Evolutionary conservation across 2,888 invertebrate species (phyloP).

Genomic region (Eupelmus urozonus): DNA sequence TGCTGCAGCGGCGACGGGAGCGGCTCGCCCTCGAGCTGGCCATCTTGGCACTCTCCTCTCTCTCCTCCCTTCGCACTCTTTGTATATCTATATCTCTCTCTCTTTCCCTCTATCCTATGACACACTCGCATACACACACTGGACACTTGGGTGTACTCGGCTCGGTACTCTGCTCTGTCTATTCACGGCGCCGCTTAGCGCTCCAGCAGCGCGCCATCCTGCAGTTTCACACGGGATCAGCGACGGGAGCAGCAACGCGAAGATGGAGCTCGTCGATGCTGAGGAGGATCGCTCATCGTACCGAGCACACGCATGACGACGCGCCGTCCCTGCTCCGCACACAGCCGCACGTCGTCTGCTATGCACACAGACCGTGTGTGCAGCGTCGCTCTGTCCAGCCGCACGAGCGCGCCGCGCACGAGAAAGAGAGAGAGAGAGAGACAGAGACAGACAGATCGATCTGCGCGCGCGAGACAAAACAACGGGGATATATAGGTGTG

Average conservation of each 20-base stretch:
- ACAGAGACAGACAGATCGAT: too few relatives aligned
- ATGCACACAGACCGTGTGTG: neutral
- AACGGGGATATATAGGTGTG: too few relatives aligned
- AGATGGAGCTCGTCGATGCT: neutral
- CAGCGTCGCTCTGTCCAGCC: neutral
- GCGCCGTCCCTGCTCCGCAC: neutral
- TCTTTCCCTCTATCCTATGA: neutral
- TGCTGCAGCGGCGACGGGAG: constrained; percentile 57
- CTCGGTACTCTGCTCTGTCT: neutral
- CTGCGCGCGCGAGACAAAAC: too few relatives aligned
- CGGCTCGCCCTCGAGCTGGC: constrained; percentile 22
- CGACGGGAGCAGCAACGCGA: neutral
- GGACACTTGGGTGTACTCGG: too few relatives aligned
- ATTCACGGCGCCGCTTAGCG: neutral
- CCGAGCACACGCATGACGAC: neutral
- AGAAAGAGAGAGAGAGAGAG: too few relatives aligned
- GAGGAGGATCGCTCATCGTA: neutral
- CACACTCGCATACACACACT: neutral
- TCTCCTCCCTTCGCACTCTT: neutral
- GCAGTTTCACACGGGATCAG: too few relatives aligned
- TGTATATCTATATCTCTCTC: neutral
- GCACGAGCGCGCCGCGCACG: neutral
- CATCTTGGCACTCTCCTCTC: neutral
- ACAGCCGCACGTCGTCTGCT: neutral
- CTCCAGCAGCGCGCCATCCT: neutral